Evolutionary conservation across 2,113 vertebrate genomes (phyloP), one percentile per base, ranked within the genome.

Genomic region (Paedocypris sp.): DNA sequence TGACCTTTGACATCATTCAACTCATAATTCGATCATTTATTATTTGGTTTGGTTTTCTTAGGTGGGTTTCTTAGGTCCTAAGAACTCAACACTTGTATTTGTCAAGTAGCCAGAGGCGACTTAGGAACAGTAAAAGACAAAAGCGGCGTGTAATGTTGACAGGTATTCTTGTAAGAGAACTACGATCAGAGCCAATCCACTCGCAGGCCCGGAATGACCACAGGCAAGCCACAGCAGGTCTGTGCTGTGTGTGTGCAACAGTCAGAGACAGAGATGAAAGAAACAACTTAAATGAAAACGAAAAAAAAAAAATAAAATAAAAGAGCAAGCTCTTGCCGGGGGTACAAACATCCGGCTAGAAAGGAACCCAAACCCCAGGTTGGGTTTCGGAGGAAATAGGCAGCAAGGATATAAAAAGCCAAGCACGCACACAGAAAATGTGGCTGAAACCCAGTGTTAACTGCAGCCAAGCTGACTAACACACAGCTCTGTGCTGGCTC

Each of bases 281-380:
- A 47, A 43, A 60, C 29, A 36, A 41, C 22, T 48, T 54, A 48
- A 71, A 61, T 65, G 31, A 48, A 28, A 64, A 56, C 33, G 18
- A 51, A 19, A 43, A 52, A 47, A 45, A 31, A 51, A 32, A 48
- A 49, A 48, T 22, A 23, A 54, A 11, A 47, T 31, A 33, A 5
- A n/a, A 28, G 66, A 11, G 15, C 23, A 62, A 31, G 52, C 32
- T 59, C 28, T 54, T 41, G 59, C 41, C 22, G 82, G 79, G 73
- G 80, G 46, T 79, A 73, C 76, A 81, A 78, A 85, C 77, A 85
- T 84, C 81, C 82, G 81, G 80, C 79, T 79, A 56, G 42, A 80
- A 71, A 82, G 79, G 78, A 89, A 83, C 81, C 74, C 75, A 89
- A 90, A 89, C 79, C 81, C 77, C 77, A 84, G 85, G 80, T 84